Evolutionary conservation across 2,888 invertebrate genomes (phyloP).

Genomic region (Drosophila limbata): DNA sequence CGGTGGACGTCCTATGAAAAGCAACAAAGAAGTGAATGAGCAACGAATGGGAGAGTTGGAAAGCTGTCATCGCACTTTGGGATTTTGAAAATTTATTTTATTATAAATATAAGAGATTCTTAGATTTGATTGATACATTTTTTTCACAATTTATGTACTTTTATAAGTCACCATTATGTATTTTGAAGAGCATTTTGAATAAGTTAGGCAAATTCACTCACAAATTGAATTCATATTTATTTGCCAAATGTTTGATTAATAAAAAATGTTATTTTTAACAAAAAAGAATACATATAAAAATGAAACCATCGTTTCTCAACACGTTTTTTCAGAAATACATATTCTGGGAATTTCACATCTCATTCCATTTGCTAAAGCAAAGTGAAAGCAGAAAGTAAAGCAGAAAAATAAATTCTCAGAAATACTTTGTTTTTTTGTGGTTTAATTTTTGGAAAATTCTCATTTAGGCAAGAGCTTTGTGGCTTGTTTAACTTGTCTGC

Average conservation of each 20-base stretch:
- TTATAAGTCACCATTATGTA: too few relatives aligned
- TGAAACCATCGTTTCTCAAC: background rate
- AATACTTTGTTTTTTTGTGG: background rate
- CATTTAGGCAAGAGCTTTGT: background rate
- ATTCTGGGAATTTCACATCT: background rate
- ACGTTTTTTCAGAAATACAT: background rate
- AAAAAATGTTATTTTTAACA: too few relatives aligned
- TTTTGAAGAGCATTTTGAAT: too few relatives aligned
- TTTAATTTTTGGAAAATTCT: background rate
- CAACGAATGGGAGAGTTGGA: background rate
- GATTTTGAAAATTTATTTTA: too few relatives aligned
- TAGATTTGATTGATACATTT: too few relatives aligned
- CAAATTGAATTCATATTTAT: too few relatives aligned
- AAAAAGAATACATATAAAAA: too few relatives aligned
- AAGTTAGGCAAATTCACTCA: too few relatives aligned
- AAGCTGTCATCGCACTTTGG: background rate
- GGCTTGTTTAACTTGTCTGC: background rate
- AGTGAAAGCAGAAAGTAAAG: background rate
- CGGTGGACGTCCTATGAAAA: constrained; percentile 89
- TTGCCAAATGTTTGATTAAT: too few relatives aligned
- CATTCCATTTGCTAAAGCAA: background rate
- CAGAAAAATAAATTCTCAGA: background rate
- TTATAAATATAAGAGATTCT: too few relatives aligned
- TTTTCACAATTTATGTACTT: too few relatives aligned
- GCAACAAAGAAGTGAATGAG: background rate